Percentiles rank a stretch among this genome's conserved stretches.
These are phyloP conservation scores for Thera obeliscata DNA, from an alignment of 2,888 invertebrate species.

Conservation along the genomic window DNA sequence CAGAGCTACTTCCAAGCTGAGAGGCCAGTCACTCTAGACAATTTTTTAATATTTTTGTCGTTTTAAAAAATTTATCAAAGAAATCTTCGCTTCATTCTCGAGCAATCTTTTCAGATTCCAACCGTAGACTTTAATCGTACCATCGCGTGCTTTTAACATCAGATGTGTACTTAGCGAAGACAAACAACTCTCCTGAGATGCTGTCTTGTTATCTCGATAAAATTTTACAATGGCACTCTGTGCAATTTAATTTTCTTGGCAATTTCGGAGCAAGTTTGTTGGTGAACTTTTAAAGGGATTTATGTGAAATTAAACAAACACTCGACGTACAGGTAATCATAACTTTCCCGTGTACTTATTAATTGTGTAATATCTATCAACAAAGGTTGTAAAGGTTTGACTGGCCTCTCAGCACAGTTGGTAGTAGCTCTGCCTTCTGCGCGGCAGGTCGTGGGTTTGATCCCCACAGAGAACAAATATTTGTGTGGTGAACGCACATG, in stretches of 20 bases:
- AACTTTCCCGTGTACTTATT: no score
- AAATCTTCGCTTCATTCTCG: slow-evolving; percentile 16
- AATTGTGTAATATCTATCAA: no score
- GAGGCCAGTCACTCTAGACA: no score
- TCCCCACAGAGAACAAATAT: no score
- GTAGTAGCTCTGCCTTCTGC: no score
- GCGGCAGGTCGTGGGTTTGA: no score
- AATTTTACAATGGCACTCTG: slow-evolving; percentile 34
- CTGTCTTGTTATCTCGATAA: slow-evolving; percentile 43
- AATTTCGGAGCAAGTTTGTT: slow-evolving; percentile 6
- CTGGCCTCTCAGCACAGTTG: no score
- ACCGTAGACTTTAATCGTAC: slow-evolving; percentile 45
- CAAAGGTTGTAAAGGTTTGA: no score
- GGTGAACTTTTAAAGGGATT: slow-evolving; percentile 1
- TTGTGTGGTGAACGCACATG: no score
- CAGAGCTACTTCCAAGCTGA: no score
- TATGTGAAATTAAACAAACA: background rate
- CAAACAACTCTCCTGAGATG: slow-evolving; percentile 48
- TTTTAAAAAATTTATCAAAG: slow-evolving; percentile 1
- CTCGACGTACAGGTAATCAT: no score
- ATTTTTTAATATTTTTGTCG: no score
- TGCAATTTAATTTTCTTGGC: slow-evolving; percentile 35
- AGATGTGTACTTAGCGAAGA: slow-evolving; percentile 45
- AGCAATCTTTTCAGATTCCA: slow-evolving; percentile 42
- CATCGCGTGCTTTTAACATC: slow-evolving; percentile 49